Base-by-base conservation (phyloP, 2,797 vertebrate species). In the Myotis daubentonii region DNA sequence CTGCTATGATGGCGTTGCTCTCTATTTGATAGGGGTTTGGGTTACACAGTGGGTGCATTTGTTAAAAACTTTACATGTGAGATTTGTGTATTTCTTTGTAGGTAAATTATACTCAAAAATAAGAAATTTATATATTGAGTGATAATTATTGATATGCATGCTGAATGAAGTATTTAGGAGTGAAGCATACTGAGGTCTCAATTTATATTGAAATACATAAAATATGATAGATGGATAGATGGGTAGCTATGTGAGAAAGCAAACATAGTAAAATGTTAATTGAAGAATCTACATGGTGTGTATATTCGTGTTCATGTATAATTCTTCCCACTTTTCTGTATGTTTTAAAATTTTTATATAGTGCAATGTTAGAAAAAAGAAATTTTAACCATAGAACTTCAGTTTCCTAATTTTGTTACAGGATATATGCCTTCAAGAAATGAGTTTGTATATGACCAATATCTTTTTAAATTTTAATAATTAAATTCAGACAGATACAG, bases 161-260 rank as follows among this genome's bases (percentile, higher is more conserved):
- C 23, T 81, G 38, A 80, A 57, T 51, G 51, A 91, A 68, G 30
- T 55, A 6, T 87, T 96, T 93, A 89, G 33, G 57, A 68, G 10
- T 80, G 47, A 91, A 76, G 15, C 22, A 47, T 76, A 84, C 22
- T 74, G 33, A 68, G 38, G 8, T 62, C 33, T 92, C 49, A 87
- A 66, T 71, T 94, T 91, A 79, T 30, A 65, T 85, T 93, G 57
- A 95, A 92, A 87, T 82, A 57, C 6, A 62, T 44, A 41, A n/a
- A 71, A 89, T 74, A 68, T 55, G 55, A 36, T 62, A 47, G 78
- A 49, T 17, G 15, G 33, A 55, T 10, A 66, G 71, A 36, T 90
- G 60, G 89, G 71, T 60, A 70, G 41, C 33, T 92, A 60, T 60
- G 7, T 71, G 51, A 71, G 49, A 79, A 86, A 79, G 33, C n/a